Base-by-base conservation (phyloP, 2,113 vertebrate genomes). In the Ondatra zibethicus region DNA sequence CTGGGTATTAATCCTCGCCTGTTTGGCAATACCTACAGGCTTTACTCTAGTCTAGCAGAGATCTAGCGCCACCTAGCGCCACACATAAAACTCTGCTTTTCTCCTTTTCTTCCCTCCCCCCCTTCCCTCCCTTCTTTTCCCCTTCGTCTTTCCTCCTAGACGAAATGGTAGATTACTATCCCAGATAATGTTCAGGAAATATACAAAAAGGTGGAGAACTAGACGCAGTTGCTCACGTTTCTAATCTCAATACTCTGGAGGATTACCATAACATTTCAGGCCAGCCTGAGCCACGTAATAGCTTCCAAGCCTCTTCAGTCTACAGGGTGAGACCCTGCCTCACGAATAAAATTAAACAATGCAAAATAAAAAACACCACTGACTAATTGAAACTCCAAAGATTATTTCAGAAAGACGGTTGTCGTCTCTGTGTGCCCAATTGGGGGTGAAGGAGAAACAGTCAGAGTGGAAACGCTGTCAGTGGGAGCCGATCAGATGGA, bases 31-130 rank as follows among this genome's bases (percentile, higher is more conserved):
- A 17, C 23, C 3, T 16, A 27, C 0, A 29, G 3, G 8, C 10
- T 25, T 8, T 2, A 0, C 36, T 82, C 52, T 16, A 36, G 16
- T 11, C 9, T 0, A 47, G 36, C 68, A 1, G 88, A 25, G 27
- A 12, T 86, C 92, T 92, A 31, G 89, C 31, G 92, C 92, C 97
- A 50, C 70, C 96, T 80, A 85, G 87, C 80, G 97, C 6, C 82
- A 8, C 0, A 65, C 27, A 25, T 89, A 31, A 47, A 85, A 33
- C 31, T 65, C 61, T 33, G 39, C 7, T 33, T 42, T 63, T 65
- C n/a, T 45, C 58, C 29, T 42, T 63, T 16, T 63, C 33, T 33
- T 31, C 61, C 50, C 55, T 73, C 61, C 17, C 3, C 3, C 0
- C 1, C 5, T 6, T 36, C 2, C 17, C 27, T 13, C 65, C 10